phyloP scores from a whole-genome alignment of 2,113 vertebrate species.

The Melanerpes formicivorus region DNA sequence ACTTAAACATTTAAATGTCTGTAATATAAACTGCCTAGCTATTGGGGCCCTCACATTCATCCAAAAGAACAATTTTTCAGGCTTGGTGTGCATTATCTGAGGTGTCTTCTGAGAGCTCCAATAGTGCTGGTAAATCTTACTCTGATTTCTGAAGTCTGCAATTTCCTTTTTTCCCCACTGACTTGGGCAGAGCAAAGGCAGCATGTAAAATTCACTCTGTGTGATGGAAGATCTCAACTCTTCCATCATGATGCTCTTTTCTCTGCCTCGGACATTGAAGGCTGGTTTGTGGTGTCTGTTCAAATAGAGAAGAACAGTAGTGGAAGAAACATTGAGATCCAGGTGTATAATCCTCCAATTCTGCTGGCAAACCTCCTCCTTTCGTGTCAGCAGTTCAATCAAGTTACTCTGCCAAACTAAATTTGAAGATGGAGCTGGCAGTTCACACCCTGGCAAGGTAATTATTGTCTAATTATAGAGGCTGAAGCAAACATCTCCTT shows the following conservation, averaged over 20 bases:
- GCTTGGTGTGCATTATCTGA: background rate
- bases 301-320: background rate
- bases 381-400: background rate
- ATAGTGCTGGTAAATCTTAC: background rate
- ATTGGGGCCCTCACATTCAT: background rate
- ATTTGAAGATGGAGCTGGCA: background rate
- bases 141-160: background rate
- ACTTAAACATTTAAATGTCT: background rate
- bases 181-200: background rate
- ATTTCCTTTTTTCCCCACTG: background rate
- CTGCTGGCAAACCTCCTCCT: background rate
- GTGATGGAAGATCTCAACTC: background rate
- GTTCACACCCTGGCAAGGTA: background rate
- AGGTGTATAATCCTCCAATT: background rate
- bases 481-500: background rate
- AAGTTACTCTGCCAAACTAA: background rate
- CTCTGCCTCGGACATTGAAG: background rate
- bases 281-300: background rate
- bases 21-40: background rate
- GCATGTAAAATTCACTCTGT: background rate
- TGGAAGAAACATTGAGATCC: background rate
- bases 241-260: background rate
- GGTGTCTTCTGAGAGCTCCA: constrained; percentile 9
- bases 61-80: background rate
- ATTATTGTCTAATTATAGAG: background rate